These are phyloP conservation scores for Unio pictorum DNA, from an alignment of 2,888 invertebrate species.

Conservation along the genomic window DNA sequence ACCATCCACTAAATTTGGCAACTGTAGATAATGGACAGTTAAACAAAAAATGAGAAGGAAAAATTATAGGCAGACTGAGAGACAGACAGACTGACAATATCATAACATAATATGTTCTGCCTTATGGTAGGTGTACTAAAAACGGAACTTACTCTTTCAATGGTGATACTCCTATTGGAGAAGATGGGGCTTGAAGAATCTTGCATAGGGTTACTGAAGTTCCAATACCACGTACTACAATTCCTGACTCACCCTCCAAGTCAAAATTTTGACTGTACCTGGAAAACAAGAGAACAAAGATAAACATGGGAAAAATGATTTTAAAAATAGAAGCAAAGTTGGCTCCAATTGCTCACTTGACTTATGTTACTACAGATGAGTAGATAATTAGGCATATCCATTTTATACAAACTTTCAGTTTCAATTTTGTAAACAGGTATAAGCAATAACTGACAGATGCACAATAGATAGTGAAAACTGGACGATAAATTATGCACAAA, in stretches of 20 bases:
- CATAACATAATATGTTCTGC: neutral
- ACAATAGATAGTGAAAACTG: too few species aligned
- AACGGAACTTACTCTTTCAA: slow-evolving; percentile 66
- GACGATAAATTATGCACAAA: too few species aligned
- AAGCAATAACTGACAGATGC: too few species aligned
- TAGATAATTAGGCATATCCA: neutral
- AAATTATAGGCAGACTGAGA: neutral
- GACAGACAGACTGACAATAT: neutral
- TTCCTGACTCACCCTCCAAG: slow-evolving; percentile 96
- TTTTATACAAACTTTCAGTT: too few species aligned
- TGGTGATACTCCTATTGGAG: slow-evolving; percentile 56
- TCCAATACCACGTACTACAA: slow-evolving; percentile 95
- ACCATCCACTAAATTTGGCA: too few species aligned
- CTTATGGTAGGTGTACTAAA: neutral
- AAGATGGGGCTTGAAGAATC: slow-evolving; percentile 34
- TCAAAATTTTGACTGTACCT: slow-evolving; percentile 95
- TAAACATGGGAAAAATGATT: neutral
- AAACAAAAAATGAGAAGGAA: too few species aligned
- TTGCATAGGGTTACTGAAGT: slow-evolving; percentile 82
- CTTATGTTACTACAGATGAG: neutral
- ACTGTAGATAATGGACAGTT: too few species aligned
- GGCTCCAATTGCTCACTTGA: too few species aligned
- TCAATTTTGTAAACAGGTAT: too few species aligned
- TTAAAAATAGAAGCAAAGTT: neutral
- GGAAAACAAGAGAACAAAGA: slow-evolving; percentile 26